Conservation (phyloP, 2,113 vertebrate genomes). For the Pseudolaguvia tuberculata region DNA sequence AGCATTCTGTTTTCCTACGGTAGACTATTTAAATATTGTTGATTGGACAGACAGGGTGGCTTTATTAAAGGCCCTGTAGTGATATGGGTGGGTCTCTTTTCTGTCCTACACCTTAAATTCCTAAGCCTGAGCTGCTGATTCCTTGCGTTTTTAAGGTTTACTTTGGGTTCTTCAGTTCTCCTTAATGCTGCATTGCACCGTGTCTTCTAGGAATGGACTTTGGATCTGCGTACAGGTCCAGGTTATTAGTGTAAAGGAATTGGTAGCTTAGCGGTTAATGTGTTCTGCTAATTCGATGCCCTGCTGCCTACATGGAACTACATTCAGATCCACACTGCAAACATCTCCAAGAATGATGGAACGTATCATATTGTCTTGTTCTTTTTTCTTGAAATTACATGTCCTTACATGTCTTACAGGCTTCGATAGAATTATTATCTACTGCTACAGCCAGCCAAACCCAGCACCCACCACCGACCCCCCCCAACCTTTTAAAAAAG, state of each 20-base stretch:
- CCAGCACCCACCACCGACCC: no score
- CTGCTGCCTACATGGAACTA: slow-evolving; percentile 14
- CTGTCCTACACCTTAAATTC: not conserved
- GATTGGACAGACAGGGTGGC: no score
- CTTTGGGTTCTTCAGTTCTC: not conserved
- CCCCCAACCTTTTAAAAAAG: no score
- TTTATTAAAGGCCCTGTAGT: not conserved
- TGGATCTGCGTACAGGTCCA: no score
- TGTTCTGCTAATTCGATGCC: not conserved
- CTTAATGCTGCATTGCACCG: no score
- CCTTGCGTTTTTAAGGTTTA: not conserved
- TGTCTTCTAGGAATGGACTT: not conserved
- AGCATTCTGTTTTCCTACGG: no score
- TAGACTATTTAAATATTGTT: no score
- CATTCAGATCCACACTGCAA: slow-evolving; percentile 25
- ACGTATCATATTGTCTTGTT: not conserved
- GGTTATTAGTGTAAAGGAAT: not conserved
- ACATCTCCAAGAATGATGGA: slow-evolving; percentile 11
- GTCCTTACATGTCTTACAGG: no score
- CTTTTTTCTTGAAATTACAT: not conserved
- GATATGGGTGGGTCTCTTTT: not conserved
- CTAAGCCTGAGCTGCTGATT: not conserved
- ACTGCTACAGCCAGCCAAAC: no score
- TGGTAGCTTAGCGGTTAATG: no score
- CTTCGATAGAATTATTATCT: no score